Percentiles rank a stretch among this genome's conserved stretches.
Conservation (phyloP, 1,140 invertebrate genomes). For the Chironomus striatipennis region DNA sequence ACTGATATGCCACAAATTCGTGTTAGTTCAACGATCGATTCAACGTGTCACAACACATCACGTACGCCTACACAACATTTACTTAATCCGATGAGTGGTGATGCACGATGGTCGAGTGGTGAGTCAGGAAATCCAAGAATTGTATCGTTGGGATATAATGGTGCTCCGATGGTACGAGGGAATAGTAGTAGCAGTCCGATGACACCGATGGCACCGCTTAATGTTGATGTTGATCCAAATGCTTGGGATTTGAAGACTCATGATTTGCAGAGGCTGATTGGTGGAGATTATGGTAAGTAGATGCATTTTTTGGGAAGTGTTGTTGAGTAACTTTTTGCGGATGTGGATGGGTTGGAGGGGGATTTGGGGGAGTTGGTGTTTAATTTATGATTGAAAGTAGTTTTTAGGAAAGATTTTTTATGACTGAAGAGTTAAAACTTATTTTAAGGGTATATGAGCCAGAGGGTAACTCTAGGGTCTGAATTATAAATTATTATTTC, state of each 20-base stretch:
- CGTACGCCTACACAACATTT: background rate
- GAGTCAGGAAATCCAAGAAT: slow-evolving; percentile 35
- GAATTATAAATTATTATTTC: too few relatives aligned
- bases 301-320: background rate
- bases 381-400: too few relatives aligned
- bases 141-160: slow-evolving; percentile 28
- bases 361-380: too few relatives aligned
- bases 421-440: too few relatives aligned
- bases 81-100: background rate
- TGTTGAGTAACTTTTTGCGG: too few relatives aligned
- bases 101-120: slow-evolving; percentile 2
- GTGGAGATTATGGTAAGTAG: background rate
- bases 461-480: too few relatives aligned
- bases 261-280: background rate
- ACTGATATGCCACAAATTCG: slow-evolving; percentile 5
- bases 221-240: slow-evolving; percentile 28
- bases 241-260: background rate
- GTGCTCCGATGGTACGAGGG: background rate
- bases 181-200: slow-evolving; percentile 29
- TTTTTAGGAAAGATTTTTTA: too few relatives aligned
- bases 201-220: slow-evolving; percentile 42
- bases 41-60: background rate
- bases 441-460: too few relatives aligned
- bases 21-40: background rate
- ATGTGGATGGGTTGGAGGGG: too few relatives aligned